Base-by-base conservation (phyloP, 2,113 vertebrate genomes). In the Aviceda subcristata region DNA sequence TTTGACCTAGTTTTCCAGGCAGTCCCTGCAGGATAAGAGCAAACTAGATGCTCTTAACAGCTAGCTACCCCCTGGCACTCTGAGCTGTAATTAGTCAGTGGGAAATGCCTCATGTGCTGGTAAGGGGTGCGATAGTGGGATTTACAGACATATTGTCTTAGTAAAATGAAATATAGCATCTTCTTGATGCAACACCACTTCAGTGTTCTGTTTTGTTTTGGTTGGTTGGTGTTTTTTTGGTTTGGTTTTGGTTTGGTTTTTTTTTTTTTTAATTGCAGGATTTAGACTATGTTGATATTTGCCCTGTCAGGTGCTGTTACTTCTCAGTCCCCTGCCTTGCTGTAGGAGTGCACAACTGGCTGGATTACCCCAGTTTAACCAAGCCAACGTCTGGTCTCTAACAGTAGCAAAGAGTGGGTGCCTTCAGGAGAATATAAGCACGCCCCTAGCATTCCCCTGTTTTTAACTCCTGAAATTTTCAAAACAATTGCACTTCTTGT, bases 131-230 rank as follows among this genome's bases (percentile, higher is more conserved):
- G 15, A 38, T 43, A 39, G 32, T 27, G 34, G 36, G 34, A 66
- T 66, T 74, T 92, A 57, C 24, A 72, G 50, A 2, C 32, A 19
- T 27, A 23, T 51, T 12, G 3, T 34, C 23, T 36, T 3, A 4
- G 14, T 30, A 56, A 62, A 57, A 78, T 1, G 15, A 78, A 75
- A 24, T 19, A 34, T 0, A 11, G 16, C 29, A 18, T 20, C 63
- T 21, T 64, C 51, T 26, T 34, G 18, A 34, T 39, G 32, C 63
- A 60, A 3, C 29, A 71, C 7, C 34, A 7, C 38, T 56, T 23
- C 20, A 23, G 1, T 11, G 1, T 34, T 50, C 34, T 10, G 39
- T 4, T 0, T 13, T 36, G 60, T 41, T 41, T 12, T 12, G 43
- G 15, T 43, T 43, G 15, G 15, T 43, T 16, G 45, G 45, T n/a